Evolutionary conservation across 2,888 invertebrate genomes (phyloP), one percentile per base, ranked within the genome.

Genomic region (Leucophenga maculata): DNA sequence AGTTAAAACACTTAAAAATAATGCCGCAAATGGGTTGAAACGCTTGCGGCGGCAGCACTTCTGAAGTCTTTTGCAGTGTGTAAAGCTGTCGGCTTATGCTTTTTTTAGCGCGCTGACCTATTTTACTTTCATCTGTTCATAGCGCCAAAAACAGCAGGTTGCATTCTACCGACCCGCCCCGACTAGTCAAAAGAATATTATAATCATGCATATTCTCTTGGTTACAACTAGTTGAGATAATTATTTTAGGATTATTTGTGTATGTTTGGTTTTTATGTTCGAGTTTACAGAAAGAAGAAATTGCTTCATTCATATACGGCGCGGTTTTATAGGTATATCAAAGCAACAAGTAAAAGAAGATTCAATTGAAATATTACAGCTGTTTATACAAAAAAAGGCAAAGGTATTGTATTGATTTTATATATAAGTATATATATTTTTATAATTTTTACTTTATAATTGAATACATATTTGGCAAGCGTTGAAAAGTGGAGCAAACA

Each of bases 31-130:
- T 64, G 48, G 46, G 48, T 48, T 64, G n/a, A 48, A 48, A 20
- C 13, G 59, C 32, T 20, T 20, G 18, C 18, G 60, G 54, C 39
- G 11, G 39, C 39, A 39, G 11, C 11, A 11, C 11, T 39, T 39
- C 18, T 60, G 39, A 13, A 55, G 13, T 59, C 48, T 64, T 46
- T 18, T 46, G 26, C n/a, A 20, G 46, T 64, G 32, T 60, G 44
- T 31, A 60, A 44, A 39, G 32, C 39, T 60, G 60, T 18, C 60
- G 39, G 39, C 60, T 39, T 39, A 16, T 60, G 60, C 44, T 60
- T 60, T 44, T 60, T 60, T 60, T 60, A 60, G 60, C 39, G 18
- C 18, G 39, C n/a, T 60, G 60, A 60, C 60, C 60, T 60, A 39
- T 39, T 39, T 60, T 60, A 39, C 18, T 39, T 60, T 32, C n/a